A percentile compares a stretch with the other conserved stretches of the same genome.
These are phyloP conservation scores for Chaetura pelagica DNA, from an alignment of 2,113 vertebrate species.

Conservation along the genomic window DNA sequence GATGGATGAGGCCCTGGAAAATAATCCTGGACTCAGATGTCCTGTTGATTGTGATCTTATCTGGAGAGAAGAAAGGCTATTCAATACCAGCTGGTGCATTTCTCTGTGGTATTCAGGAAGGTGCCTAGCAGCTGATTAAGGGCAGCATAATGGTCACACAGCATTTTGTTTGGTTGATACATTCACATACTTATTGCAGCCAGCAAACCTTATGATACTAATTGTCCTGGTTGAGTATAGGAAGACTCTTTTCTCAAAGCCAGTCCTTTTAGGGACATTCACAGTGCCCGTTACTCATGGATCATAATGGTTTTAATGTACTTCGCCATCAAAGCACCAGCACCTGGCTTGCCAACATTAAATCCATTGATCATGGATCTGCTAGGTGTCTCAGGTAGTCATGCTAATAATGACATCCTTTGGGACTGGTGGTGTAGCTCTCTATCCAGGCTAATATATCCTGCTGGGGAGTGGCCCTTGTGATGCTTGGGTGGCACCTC, in stretches of 20 bases:
- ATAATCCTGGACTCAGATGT: constrained; percentile 4
- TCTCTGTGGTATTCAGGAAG: constrained; percentile 2
- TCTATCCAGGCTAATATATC: not conserved
- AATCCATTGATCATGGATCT: not conserved
- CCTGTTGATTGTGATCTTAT: not conserved
- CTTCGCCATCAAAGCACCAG: not conserved
- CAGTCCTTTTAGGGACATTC: not conserved
- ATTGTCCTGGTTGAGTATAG: not conserved
- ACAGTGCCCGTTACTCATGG: not conserved
- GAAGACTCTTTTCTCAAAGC: not conserved
- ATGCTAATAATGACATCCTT: not conserved
- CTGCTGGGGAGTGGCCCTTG: not conserved
- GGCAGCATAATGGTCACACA: not conserved
- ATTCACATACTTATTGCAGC: not conserved
- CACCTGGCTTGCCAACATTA: not conserved
- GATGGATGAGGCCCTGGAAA: constrained; percentile 2
- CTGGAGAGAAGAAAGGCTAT: not conserved
- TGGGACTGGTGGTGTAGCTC: not conserved
- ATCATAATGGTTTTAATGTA: not conserved
- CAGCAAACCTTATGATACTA: not conserved
- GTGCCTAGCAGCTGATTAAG: constrained; percentile 10
- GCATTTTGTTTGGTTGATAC: not conserved
- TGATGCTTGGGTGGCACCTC: not conserved
- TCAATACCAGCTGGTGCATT: constrained; percentile 14
- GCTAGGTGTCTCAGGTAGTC: not conserved